Base-by-base conservation (phyloP, 2,888 invertebrate genomes). In the Eilema caniola region DNA sequence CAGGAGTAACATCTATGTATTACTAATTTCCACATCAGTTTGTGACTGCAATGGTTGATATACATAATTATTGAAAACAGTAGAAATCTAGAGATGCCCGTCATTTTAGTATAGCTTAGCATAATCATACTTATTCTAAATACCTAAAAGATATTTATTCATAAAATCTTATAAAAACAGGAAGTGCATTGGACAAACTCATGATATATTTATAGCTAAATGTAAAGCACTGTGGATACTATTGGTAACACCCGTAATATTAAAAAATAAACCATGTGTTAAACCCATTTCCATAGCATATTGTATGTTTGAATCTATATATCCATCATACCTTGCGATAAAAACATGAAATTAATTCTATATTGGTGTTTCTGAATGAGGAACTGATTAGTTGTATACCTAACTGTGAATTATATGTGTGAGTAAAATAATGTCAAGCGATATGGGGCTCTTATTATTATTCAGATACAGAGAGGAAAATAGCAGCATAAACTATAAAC, bases 381-480 rank as follows among this genome's bases (percentile, higher is more conserved):
- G 65, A 77, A 77, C 73, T 72, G 69, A 79, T 79, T 77, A 66
- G 71, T 72, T 67, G 73, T 69, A 60, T 72, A 71, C 62, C 56
- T 64, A 70, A 71, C 63, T 63, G 28, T 37, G 66, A 67, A 65
- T 64, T 33, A 37, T 71, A 62, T 62, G 57, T 73, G 60, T 14
- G 62, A 61, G 63, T 72, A 47, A 23, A 41, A n/a, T 41, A 33
- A 70, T 73, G 73, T 78, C 72, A 78, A 73, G 61, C 70, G 77
- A 80, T 73, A 72, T 70, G 25, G 67, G 41, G 59, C 72, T 57
- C 67, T 73, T 81, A 80, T 74, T 80, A 77, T 74, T 80, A 70
- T 57, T 60, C 20, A 41, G 70, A 81, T 81, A 83, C 68, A 62
- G 73, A 70, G 73, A 83, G 82, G 82, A 82, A 82, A 82, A 81